A percentile compares a stretch with the other conserved stretches of the same genome.
Evolutionary conservation across 2,113 vertebrate genomes (phyloP).

Genomic region (Perca schrenkii): DNA sequence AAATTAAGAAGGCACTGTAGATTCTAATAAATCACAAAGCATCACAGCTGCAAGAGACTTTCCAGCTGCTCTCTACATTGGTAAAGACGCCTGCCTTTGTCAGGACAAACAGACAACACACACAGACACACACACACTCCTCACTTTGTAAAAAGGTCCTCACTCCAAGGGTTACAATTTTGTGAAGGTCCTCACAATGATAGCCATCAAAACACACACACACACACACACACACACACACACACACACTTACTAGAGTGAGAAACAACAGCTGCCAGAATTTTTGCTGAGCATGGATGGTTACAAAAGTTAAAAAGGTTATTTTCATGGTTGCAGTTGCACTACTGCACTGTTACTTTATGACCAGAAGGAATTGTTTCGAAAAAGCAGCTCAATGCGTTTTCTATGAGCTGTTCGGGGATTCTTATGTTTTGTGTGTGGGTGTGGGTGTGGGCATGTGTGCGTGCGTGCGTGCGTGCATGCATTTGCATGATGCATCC

Average conservation of each 20-base stretch:
- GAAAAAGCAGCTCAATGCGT: background rate
- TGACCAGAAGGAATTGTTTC: background rate
- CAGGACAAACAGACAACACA: background rate
- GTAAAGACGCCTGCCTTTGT: slow-evolving; percentile 33
- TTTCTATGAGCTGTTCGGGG: slow-evolving; percentile 25
- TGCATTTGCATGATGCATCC: background rate
- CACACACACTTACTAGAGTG: slow-evolving; percentile 6
- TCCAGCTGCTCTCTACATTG: slow-evolving; percentile 44
- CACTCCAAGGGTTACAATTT: too few species aligned
- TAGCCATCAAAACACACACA: background rate
- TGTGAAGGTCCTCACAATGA: too few species aligned
- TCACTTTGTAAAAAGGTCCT: too few species aligned
- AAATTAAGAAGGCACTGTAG: background rate
- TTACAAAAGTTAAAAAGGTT: slow-evolving; percentile 6
- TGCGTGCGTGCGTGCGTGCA: background rate
- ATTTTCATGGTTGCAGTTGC: background rate
- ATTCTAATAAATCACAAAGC: slow-evolving; percentile 2
- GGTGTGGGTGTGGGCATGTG: background rate
- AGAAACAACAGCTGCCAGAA: slow-evolving; percentile 26
- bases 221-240: slow-evolving; percentile 4
- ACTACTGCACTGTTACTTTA: background rate
- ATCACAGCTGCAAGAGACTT: slow-evolving; percentile 45
- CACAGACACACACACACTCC: background rate
- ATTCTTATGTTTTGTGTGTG: background rate
- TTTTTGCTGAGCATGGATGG: slow-evolving; percentile 6